Conservation (phyloP, 2,113 vertebrate species). For the Ictalurus furcatus region DNA sequence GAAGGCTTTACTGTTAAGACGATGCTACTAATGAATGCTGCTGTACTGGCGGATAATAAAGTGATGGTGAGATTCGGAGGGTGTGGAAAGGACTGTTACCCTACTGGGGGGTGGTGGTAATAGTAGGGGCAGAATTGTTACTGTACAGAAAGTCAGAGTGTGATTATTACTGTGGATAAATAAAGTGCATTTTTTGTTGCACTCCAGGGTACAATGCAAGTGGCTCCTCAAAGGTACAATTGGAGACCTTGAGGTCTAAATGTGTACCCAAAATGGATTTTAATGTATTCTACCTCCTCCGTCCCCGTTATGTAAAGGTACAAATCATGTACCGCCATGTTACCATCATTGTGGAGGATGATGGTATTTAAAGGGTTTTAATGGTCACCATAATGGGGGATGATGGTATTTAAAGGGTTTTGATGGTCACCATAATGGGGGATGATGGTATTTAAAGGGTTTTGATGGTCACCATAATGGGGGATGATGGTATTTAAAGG, state of each 20-base stretch:
- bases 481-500: neutral
- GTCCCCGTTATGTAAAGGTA: neutral
- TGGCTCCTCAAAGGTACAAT: neutral
- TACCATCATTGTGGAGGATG: neutral
- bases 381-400: neutral
- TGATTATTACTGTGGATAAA: neutral
- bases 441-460: neutral
- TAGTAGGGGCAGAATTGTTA: neutral
- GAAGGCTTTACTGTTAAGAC: neutral
- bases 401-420: neutral
- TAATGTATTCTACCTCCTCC: neutral
- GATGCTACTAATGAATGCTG: neutral
- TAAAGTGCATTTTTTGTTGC: neutral
- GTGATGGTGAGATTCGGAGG: neutral
- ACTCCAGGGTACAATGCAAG: neutral
- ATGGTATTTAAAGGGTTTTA: neutral
- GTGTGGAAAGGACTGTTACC: neutral
- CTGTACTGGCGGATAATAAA: neutral
- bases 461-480: neutral
- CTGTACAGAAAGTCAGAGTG: neutral
- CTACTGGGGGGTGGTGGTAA: neutral
- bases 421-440: neutral
- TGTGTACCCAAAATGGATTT: neutral
- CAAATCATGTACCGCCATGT: neutral
- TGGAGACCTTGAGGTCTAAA: neutral